Conservation (phyloP, 2,797 vertebrate genomes). For the Pyrocephalus nanus region DNA sequence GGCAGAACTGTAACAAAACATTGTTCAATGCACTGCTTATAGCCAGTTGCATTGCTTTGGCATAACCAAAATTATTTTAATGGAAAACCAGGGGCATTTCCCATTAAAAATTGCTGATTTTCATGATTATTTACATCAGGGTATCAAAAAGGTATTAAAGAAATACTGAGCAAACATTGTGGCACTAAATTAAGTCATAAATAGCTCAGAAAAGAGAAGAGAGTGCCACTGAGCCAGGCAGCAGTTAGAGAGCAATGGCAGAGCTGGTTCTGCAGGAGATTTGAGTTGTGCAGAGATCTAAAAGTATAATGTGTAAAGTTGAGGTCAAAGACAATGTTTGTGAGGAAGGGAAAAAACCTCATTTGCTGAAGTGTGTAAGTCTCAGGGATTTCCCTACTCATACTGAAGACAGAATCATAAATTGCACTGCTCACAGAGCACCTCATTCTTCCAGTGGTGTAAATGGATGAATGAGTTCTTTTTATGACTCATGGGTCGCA, state of each 20-base stretch:
- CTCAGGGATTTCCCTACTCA: neutral
- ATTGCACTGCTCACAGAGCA: neutral
- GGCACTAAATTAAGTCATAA: neutral
- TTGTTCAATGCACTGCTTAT: rapidly evolving
- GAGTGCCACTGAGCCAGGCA: neutral
- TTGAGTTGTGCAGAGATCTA: rapidly evolving
- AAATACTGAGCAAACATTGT: neutral
- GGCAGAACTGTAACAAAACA: neutral
- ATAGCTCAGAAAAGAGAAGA: neutral
- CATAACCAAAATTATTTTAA: neutral
- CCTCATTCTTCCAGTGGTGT: neutral
- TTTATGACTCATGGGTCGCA: neutral
- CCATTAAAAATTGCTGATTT: neutral
- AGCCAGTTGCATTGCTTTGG: neutral
- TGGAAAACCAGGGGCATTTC: neutral
- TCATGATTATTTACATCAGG: neutral
- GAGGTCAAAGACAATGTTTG: neutral
- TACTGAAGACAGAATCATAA: neutral
- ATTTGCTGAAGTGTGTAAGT: neutral
- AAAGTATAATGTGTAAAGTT: neutral
- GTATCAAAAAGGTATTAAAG: neutral
- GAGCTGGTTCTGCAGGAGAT: neutral
- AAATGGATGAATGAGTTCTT: neutral
- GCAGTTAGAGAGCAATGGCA: neutral
- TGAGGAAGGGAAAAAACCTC: neutral